Conservation (phyloP, 2,113 vertebrate genomes). For the Pteropus alecto region DNA sequence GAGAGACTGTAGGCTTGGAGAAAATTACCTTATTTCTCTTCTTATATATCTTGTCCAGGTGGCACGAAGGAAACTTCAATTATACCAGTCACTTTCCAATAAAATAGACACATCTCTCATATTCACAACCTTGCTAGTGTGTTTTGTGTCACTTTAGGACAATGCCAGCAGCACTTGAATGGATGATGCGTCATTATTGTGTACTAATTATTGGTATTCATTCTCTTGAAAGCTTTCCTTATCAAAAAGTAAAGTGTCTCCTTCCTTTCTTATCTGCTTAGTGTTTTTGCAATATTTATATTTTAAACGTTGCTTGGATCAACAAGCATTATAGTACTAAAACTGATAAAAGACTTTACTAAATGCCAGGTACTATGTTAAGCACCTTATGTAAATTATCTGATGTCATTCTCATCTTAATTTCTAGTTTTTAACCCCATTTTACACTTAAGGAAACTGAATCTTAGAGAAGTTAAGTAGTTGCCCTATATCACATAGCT, state of each 20-base stretch:
- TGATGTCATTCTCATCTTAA: neutral
- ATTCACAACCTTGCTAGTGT: neutral
- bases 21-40: neutral
- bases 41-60: neutral
- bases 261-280: neutral
- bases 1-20: neutral
- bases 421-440: neutral
- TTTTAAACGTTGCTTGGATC: neutral
- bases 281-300: neutral
- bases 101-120: neutral
- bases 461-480: neutral
- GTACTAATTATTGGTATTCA: neutral
- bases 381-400: neutral
- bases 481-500: neutral
- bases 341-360: neutral
- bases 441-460: neutral
- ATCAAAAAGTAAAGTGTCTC: neutral
- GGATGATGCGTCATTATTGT: neutral
- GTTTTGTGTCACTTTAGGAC: neutral
- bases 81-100: neutral
- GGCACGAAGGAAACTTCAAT: neutral
- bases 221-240: neutral
- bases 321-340: neutral
- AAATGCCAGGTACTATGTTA: neutral
- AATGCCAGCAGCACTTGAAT: neutral